Evolutionary conservation across 2,888 invertebrate species (phyloP), one percentile per base, ranked within the genome.

Genomic region (Seira musarum): DNA sequence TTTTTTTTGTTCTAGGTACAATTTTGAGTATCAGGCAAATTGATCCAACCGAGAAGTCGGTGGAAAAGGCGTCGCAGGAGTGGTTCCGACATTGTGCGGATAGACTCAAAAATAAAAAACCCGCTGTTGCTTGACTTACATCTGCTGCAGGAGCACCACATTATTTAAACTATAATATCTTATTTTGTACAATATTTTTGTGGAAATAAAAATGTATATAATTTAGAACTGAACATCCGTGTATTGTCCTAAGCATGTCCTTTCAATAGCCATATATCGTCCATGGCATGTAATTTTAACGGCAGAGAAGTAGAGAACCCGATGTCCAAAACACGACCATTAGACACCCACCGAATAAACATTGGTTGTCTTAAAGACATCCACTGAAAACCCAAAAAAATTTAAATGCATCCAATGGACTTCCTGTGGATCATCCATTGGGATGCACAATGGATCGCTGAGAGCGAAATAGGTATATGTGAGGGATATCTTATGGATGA

Each of bases 31-130:
- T 61, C 1, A 53, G 17, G 19, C 8, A 10, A 1, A 10, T 70
- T 1, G 8, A 10, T 1, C 17, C 66, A 19, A 46, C 17, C 46
- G 66, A 66, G 21, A 66, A 66, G 13, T 6, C 15, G 8, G 25
- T 19, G 1, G 66, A 66, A 8, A 66, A 40, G 46, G 66, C 66
- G 1, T 40, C 21, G 1, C 25, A 21, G n/a, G 66, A 66, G n/a
- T 66, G 66, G 66, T 66, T 66, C 25, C 40, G 66, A 5, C 66
- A 66, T 40, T 2, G 21, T 13, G 46, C 19, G 13, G 40, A 25
- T 40, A 40, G 40, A 1, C 10, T 40, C 13, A 66, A 66, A 46
- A 65, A 35, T n/a, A 15, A 1, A 21, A 30, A 8, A 35, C 15
- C 15, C 15, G 13, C 46, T 10, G 13, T 46, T 46, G 13, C 46